These are phyloP conservation scores for Alviniconcha strummeri DNA, from an alignment of 2,888 invertebrate genomes.

Conservation along the genomic window DNA sequence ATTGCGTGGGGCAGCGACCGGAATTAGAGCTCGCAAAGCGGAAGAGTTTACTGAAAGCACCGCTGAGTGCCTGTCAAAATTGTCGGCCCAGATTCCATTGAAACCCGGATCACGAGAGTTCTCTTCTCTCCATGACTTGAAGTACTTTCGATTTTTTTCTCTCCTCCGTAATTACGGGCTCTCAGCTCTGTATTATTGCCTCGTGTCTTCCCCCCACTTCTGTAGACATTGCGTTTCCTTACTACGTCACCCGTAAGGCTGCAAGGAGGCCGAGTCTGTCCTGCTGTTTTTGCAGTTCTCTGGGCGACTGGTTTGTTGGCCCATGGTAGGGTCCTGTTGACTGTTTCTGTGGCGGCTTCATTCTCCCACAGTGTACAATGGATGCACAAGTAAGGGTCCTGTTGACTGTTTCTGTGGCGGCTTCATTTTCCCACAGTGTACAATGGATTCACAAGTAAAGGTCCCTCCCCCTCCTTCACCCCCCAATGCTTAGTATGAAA, in stretches of 20 bases:
- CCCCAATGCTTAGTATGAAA: too few relatives aligned
- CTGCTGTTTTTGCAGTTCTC: too few relatives aligned
- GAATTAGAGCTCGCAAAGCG: constrained; percentile 19
- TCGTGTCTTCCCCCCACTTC: not conserved
- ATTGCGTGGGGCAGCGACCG: constrained; percentile 22
- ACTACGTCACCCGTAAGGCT: not conserved
- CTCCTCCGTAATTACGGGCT: not conserved
- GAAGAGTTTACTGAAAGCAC: constrained; percentile 24
- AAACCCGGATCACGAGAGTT: constrained; percentile 16
- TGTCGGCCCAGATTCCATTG: constrained; percentile 30
- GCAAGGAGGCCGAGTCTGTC: too few relatives aligned
- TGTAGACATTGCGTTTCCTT: constrained; percentile 20
- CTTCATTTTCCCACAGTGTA: too few relatives aligned
- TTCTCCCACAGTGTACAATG: too few relatives aligned
- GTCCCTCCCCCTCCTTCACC: too few relatives aligned
- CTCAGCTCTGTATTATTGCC: constrained; percentile 15
- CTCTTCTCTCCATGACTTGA: constrained; percentile 8
- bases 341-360: too few relatives aligned
- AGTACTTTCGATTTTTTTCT: constrained; percentile 18
- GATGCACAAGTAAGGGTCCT: too few relatives aligned
- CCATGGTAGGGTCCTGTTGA: too few relatives aligned
- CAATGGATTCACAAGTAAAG: too few relatives aligned
- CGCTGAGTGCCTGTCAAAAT: constrained; percentile 25
- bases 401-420: too few relatives aligned
- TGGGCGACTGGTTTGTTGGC: too few relatives aligned